Conservation (phyloP, 1,140 invertebrate genomes). For the Aphidius gifuensis region DNA sequence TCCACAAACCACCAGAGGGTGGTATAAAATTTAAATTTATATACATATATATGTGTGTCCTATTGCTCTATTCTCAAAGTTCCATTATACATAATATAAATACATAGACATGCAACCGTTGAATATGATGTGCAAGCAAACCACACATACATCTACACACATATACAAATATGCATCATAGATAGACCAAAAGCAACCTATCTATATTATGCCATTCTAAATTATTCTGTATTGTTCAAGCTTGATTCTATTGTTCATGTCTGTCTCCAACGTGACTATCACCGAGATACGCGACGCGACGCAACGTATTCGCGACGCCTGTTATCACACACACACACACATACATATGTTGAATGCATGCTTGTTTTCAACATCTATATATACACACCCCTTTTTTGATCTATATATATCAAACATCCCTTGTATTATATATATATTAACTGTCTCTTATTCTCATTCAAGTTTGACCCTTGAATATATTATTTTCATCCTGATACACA, state of each 20-base stretch:
- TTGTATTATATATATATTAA: too few species aligned
- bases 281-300: constrained; percentile 36
- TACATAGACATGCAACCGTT: neutral
- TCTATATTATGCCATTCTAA: constrained; percentile 52
- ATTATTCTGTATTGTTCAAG: constrained; percentile 53
- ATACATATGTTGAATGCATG: neutral
- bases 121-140: constrained; percentile 17
- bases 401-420: neutral
- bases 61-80: constrained; percentile 50
- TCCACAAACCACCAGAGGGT: too few species aligned
- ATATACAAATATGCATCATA: constrained; percentile 39
- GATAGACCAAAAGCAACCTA: constrained; percentile 22
- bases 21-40: neutral
- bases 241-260: constrained; percentile 52
- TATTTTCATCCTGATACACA: too few species aligned
- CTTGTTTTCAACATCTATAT: neutral
- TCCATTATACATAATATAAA: constrained; percentile 23
- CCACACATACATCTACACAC: constrained; percentile 17
- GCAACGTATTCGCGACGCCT: constrained; percentile 23
- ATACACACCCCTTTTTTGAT: neutral
- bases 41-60: constrained; percentile 36
- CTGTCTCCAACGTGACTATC: constrained; percentile 47
- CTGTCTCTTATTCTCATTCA: too few species aligned
- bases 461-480: too few species aligned
- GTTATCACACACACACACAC: too few species aligned